Evolutionary conservation across 2,113 vertebrate species (phyloP), one percentile per base, ranked within the genome.

Genomic region (Catharus bicknelli): DNA sequence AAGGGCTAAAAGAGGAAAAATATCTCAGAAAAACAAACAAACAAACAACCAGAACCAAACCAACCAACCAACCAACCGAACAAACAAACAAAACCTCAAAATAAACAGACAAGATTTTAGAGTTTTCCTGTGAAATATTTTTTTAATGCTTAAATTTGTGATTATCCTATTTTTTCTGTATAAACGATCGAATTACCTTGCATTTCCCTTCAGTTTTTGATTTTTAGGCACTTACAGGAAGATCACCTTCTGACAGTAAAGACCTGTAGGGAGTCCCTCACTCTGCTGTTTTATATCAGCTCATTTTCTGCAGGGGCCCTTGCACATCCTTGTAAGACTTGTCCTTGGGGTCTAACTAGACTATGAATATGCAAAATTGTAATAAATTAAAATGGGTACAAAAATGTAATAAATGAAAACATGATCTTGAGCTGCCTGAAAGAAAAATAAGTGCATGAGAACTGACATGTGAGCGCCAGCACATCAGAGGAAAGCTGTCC

Each of bases 391-490:
- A 51, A 51, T 29, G 19, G 17, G 10, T 45, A 29, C 27, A 59
- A 45, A 81, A 38, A 38, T 19, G 20, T 53, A 5, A 40, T 38
- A 36, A 81, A 77, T 66, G 19, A 55, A 50, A 59, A 53, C 1
- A 1, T 12, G 30, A 43, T 19, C 8, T 86, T 68, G 26, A 80
- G n/a, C 9, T 55, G 16, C 13, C 23, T 20, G 2, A 38, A 80
- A 40, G 48, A 57, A 73, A 47, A 88, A 43, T 4, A 5, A 1
- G 1, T 30, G 3, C 12, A 14, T 42, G 48, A 1, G 1, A 74
- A n/a, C 3, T 42, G 30, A 68, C 9, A 3, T 14, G 20, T 19
- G 26, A 93, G 12, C 17, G 55, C 16, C 36, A 79, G 23, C 12
- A 16, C 10, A 11, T 42, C 25, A n/a, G 36, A 53, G 21, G 15